phyloP scores from a whole-genome alignment of 1,140 invertebrate species.

The Amyelois transitella region DNA sequence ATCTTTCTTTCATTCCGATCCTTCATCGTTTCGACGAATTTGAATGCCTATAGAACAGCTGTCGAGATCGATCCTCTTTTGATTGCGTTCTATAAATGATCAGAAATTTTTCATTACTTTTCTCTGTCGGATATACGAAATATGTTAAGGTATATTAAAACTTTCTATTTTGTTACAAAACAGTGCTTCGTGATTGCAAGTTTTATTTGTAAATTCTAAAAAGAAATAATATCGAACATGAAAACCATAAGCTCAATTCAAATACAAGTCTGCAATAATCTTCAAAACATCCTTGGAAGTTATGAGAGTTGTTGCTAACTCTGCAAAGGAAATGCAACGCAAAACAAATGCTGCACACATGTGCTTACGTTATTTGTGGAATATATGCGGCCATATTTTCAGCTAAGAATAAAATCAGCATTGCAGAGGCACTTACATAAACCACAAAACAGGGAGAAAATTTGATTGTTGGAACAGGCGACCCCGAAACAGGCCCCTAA shows the following conservation, averaged over 20 bases:
- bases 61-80: constrained; percentile 20
- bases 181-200: too few relatives aligned
- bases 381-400: constrained; percentile 1
- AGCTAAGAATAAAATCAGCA: not conserved
- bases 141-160: not conserved
- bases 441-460: constrained; percentile 21
- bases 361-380: constrained; percentile 33
- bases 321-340: constrained; percentile 37
- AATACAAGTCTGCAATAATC: constrained; percentile 30
- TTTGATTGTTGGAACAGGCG: constrained; percentile 28
- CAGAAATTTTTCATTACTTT: not conserved
- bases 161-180: not conserved
- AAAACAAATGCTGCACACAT: constrained; percentile 42
- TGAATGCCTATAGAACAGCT: constrained; percentile 39
- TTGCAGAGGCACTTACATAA: constrained; percentile 11
- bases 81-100: not conserved
- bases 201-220: too few relatives aligned
- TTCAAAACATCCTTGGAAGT: constrained; percentile 34
- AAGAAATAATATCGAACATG: constrained; percentile 16
- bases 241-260: constrained; percentile 24
- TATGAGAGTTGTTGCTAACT: constrained; percentile 31
- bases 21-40: constrained; percentile 36
- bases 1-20: constrained; percentile 46
- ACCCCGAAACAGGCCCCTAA: constrained; percentile 33
- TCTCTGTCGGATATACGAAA: not conserved